These are phyloP conservation scores for Cydia amplana DNA, from an alignment of 1,140 invertebrate genomes.

Conservation along the genomic window DNA sequence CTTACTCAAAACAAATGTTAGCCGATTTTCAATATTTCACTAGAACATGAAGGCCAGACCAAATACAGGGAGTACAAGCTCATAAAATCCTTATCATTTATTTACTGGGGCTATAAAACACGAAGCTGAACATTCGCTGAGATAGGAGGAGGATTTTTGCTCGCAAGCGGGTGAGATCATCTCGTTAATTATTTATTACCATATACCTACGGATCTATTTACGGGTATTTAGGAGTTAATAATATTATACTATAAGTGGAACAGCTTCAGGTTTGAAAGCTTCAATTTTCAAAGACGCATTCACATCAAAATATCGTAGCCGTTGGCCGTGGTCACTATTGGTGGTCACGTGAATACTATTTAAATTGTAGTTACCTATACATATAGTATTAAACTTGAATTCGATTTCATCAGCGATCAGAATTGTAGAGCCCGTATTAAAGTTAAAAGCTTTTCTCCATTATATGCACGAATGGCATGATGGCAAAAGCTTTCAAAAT, in stretches of 20 bases:
- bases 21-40: neutral
- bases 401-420: slow-evolving; percentile 3
- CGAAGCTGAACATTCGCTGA: slow-evolving; percentile 9
- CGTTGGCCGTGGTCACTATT: no score
- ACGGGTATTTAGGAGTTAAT: no score
- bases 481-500: neutral
- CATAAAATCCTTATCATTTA: slow-evolving; percentile 23
- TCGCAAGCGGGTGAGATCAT: neutral
- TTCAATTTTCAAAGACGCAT: no score
- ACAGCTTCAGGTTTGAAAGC: no score
- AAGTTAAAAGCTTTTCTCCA: slow-evolving; percentile 10
- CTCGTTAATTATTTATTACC: slow-evolving; percentile 19
- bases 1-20: neutral
- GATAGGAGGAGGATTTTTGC: neutral
- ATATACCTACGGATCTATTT: neutral
- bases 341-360: no score
- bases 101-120: slow-evolving; percentile 18
- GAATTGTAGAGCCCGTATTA: neutral
- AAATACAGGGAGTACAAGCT: neutral
- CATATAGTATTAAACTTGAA: neutral
- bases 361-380: no score
- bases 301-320: no score
- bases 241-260: no score
- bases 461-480: neutral
- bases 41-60: neutral